These are phyloP conservation scores for Pseudochirops corinnae DNA, from an alignment of 2,797 vertebrate species.

Conservation along the genomic window DNA sequence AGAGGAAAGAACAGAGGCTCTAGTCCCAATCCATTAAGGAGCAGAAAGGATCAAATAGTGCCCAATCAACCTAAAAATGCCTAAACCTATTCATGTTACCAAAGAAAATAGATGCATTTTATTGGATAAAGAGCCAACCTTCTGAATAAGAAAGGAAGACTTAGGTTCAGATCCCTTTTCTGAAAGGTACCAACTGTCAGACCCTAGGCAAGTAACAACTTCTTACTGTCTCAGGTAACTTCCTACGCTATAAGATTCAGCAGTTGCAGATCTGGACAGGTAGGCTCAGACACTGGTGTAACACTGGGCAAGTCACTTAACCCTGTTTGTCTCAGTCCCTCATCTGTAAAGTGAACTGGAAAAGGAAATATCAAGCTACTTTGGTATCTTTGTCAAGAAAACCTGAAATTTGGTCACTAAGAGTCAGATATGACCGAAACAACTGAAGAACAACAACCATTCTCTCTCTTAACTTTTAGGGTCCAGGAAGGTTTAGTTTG, in stretches of 20 bases:
- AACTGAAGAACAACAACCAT: neutral
- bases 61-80: neutral
- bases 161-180: neutral
- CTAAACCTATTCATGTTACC: neutral
- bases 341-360: neutral
- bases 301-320: neutral
- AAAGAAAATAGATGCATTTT: neutral
- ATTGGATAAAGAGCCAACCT: neutral
- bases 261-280: neutral
- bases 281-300: neutral
- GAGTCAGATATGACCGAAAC: neutral
- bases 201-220: neutral
- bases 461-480: neutral
- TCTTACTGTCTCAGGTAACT: neutral
- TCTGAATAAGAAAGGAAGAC: neutral
- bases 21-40: neutral
- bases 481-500: slow-evolving; percentile 15
- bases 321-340: neutral
- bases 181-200: neutral
- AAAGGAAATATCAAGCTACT: neutral
- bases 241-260: neutral
- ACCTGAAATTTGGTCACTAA: neutral
- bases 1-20: neutral
- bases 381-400: neutral
- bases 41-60: neutral